phyloP scores from a whole-genome alignment of 2,113 vertebrate species.

The Naja naja region DNA sequence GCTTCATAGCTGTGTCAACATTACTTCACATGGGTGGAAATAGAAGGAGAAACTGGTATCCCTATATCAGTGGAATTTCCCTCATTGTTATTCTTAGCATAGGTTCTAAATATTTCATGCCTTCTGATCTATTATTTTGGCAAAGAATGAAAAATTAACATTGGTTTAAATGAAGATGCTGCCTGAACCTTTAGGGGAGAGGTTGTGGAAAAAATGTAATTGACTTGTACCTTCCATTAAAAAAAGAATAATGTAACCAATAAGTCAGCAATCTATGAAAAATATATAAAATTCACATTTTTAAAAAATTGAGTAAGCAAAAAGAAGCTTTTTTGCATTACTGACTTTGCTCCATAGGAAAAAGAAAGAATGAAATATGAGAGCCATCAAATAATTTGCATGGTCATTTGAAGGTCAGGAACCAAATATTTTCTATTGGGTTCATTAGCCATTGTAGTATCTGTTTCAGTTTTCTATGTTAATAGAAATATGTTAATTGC shows the following conservation, averaged over 20 bases:
- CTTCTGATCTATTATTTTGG: not conserved
- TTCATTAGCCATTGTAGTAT: constrained; percentile 35
- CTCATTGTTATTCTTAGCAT: not conserved
- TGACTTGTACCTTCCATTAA: not conserved
- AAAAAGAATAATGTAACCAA: not conserved
- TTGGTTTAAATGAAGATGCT: not conserved
- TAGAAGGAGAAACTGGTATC: not conserved
- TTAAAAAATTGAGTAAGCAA: not conserved
- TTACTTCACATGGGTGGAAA: not conserved
- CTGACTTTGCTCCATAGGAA: constrained; percentile 1
- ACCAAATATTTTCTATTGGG: constrained; percentile 33
- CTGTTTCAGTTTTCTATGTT: constrained; percentile 33
- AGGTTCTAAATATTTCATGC: not conserved
- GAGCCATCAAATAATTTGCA: not conserved
- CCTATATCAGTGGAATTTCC: not conserved
- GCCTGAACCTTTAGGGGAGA: not conserved
- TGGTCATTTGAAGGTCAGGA: not conserved
- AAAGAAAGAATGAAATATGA: constrained; percentile 12
- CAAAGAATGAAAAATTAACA: not conserved
- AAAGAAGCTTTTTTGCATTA: not conserved
- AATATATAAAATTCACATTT: not conserved
- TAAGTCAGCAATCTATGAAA: not conserved
- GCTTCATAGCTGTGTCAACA: not conserved
- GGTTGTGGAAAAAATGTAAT: not conserved
- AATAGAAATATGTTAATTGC: constrained; percentile 30